phyloP scores from a whole-genome alignment of 2,888 invertebrate genomes.

The Aproaerema taeniolella region DNA sequence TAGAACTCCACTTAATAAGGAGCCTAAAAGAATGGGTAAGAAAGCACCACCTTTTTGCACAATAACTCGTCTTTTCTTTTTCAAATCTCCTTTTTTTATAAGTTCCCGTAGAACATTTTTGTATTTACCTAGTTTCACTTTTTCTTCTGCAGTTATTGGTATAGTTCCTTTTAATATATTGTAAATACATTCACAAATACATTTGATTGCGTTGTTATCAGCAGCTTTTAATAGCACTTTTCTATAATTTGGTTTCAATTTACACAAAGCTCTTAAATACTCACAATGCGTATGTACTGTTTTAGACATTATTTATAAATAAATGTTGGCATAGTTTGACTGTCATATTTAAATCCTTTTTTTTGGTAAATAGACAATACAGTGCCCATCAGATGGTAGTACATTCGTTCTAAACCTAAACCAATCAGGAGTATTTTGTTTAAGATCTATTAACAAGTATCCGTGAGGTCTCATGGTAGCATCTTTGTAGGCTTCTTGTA shows the following conservation, averaged over 20 bases:
- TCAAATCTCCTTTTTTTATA: constrained; percentile 15
- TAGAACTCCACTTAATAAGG: constrained; percentile 22
- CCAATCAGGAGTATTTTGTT: constrained; percentile 22
- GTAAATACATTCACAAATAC: constrained; percentile 25
- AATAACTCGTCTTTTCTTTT: constrained; percentile 20
- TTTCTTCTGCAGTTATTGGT: constrained; percentile 13
- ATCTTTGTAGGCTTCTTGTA: constrained; percentile 28
- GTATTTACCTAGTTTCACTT: constrained; percentile 14
- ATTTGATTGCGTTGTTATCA: constrained; percentile 23
- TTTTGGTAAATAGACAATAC: constrained; percentile 9
- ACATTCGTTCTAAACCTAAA: constrained; percentile 23
- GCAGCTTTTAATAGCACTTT: constrained; percentile 23
- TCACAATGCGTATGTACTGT: constrained; percentile 20
- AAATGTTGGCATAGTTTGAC: too few species aligned
- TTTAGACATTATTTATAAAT: too few species aligned
- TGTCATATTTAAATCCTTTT: constrained; percentile 23
- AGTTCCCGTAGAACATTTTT: constrained; percentile 15
- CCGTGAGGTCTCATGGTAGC: constrained; percentile 26
- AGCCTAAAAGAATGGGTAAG: constrained; percentile 22
- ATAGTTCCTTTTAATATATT: constrained; percentile 19
- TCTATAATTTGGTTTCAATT: constrained; percentile 21
- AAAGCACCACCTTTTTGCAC: constrained; percentile 24
- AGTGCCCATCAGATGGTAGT: constrained; percentile 16
- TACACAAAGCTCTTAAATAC: constrained; percentile 19
- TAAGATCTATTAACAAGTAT: constrained; percentile 27